Evolutionary conservation across 2,113 vertebrate genomes (phyloP).

Genomic region (Nannobrachium achirus): DNA sequence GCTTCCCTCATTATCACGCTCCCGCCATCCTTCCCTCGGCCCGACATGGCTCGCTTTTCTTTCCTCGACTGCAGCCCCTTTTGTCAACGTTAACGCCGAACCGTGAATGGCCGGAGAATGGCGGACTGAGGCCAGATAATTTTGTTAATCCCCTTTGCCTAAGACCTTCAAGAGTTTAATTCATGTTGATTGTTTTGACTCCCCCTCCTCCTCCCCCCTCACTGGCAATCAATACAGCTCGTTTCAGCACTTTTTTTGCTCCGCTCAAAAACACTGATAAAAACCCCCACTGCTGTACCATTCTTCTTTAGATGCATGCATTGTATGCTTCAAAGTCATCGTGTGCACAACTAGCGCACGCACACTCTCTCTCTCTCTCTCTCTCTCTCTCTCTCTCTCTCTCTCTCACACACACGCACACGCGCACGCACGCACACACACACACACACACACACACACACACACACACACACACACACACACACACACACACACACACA

Average conservation of each 20-base stretch:
- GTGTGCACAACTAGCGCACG: background rate
- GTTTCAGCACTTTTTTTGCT: constrained; percentile 67
- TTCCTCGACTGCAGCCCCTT: constrained; percentile 23
- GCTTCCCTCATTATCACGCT: constrained; percentile 40
- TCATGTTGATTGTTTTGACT: constrained; percentile 75
- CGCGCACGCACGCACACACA: constrained; percentile 1
- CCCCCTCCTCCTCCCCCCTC: constrained; percentile 28
- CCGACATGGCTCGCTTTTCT: constrained; percentile 9
- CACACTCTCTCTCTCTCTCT: no score
- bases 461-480: no score
- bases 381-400: no score
- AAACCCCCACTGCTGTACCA: constrained; percentile 34
- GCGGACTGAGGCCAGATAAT: constrained; percentile 60
- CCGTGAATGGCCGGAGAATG: constrained; percentile 54
- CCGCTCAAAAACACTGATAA: constrained; percentile 9
- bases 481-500: no score
- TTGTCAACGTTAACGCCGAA: constrained; percentile 51
- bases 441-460: no score
- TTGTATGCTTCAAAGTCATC: constrained; percentile 57
- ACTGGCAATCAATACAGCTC: constrained; percentile 67
- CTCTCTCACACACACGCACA: constrained; percentile 8
- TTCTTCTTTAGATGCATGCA: constrained; percentile 38
- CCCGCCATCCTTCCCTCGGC: constrained; percentile 1
- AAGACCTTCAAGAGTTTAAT: constrained; percentile 78
- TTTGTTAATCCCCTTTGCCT: constrained; percentile 72